Percentiles rank a stretch among this genome's conserved stretches.
phyloP scores from a whole-genome alignment of 2,888 invertebrate species.

The Drosophila crucigera region DNA sequence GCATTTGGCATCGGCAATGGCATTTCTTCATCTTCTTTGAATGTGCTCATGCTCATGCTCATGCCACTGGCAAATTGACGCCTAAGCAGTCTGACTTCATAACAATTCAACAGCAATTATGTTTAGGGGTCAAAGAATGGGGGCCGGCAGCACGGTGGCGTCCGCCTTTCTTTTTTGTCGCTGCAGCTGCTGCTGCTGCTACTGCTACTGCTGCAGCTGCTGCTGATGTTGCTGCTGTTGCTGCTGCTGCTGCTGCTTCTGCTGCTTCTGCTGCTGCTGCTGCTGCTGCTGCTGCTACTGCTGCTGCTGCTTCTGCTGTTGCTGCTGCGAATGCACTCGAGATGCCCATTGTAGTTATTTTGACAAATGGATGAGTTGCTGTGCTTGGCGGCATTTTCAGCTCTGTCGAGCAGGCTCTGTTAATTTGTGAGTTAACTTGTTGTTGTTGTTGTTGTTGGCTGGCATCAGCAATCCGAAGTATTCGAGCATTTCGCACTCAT shows the following conservation, averaged over 20 bases:
- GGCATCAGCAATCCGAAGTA: constrained; percentile 33
- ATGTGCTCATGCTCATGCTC: not conserved
- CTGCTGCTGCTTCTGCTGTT: constrained; percentile 9
- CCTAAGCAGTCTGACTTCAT: constrained; percentile 21
- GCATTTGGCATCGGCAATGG: not conserved
- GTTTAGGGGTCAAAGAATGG: not conserved
- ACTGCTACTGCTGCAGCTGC: too few species aligned
- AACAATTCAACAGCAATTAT: constrained; percentile 69
- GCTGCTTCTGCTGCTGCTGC: constrained; percentile 6
- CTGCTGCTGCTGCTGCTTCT: constrained; percentile 12
- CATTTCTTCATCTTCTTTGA: not conserved
- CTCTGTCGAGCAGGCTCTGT: constrained; percentile 27
- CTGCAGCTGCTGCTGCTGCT: constrained; percentile 8
- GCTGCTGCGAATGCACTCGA: constrained; percentile 41
- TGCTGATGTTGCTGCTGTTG: constrained; percentile 5
- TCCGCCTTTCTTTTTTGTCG: constrained; percentile 15
- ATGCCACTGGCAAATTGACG: not conserved
- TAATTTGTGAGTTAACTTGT: constrained; percentile 52
- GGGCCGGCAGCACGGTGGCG: too few species aligned
- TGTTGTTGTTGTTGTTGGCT: constrained; percentile 4
- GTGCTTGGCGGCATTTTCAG: constrained; percentile 63
- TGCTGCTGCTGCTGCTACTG: constrained; percentile 1
- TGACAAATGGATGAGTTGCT: constrained; percentile 76
- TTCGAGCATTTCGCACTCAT: constrained; percentile 72
- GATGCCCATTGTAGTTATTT: constrained; percentile 67